Conservation (phyloP, 2,888 invertebrate species). For the Arrhopalites spinosus region DNA sequence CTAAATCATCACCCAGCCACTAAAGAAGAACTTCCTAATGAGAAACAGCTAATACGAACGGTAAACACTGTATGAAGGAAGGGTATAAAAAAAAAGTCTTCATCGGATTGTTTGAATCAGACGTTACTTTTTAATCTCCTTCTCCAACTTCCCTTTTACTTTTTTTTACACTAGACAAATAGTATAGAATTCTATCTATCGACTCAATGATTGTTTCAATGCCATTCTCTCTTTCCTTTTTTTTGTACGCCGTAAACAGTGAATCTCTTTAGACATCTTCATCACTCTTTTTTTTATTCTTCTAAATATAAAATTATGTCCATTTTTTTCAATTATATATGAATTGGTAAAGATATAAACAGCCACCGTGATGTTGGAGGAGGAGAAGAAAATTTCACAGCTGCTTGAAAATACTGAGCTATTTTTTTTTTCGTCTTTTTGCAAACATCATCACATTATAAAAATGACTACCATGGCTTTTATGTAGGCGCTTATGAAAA, state of each 20-base stretch:
- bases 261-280: too few species aligned
- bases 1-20: slow-evolving; percentile 3
- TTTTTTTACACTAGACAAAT: not conserved
- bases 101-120: not conserved
- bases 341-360: not conserved
- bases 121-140: not conserved
- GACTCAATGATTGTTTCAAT: too few species aligned
- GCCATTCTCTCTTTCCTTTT: too few species aligned
- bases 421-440: too few species aligned
- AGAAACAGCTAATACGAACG: not conserved
- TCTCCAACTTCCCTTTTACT: not conserved
- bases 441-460: too few species aligned
- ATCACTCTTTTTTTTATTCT: too few species aligned
- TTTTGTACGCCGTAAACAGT: too few species aligned
- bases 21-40: not conserved
- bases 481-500: too few species aligned
- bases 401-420: not conserved
- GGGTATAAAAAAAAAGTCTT: not conserved
- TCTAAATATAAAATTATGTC: too few species aligned
- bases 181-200: not conserved
- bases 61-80: not conserved
- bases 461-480: too few species aligned
- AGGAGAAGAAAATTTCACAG: slow-evolving; percentile 9
- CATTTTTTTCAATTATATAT: not conserved
- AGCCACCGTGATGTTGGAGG: slow-evolving; percentile 6